Percentiles rank a stretch among this genome's conserved stretches.
Conservation (phyloP, 2,888 invertebrate genomes). For the Neuroscelio doddi region DNA sequence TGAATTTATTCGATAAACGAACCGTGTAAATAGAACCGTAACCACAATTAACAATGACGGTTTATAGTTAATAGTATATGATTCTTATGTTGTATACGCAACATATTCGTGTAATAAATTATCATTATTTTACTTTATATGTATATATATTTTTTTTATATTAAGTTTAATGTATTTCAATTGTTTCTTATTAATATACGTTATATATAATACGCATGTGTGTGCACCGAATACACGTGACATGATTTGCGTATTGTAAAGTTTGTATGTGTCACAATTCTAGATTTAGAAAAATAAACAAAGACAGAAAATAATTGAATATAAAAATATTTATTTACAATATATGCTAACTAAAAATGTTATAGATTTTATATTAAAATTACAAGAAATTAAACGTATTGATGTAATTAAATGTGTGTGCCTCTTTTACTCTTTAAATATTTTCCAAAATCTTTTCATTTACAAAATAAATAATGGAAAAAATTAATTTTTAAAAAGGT, state of each 20-base stretch:
- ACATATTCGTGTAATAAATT: slow-evolving; percentile 44
- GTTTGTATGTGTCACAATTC: slow-evolving; percentile 10
- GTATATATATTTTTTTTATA: slow-evolving; percentile 12
- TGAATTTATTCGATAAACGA: slow-evolving; percentile 60
- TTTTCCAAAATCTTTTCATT: too few relatives aligned
- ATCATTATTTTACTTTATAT: slow-evolving; percentile 9
- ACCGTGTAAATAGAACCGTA: slow-evolving; percentile 64
- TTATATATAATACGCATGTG: slow-evolving; percentile 8
- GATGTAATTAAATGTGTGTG: too few relatives aligned
- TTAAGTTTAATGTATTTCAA: slow-evolving; percentile 43
- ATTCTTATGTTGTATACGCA: slow-evolving; percentile 40
- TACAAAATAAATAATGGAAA: too few relatives aligned
- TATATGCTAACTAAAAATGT: too few relatives aligned
- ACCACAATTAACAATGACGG: slow-evolving; percentile 65
- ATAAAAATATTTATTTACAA: too few relatives aligned
- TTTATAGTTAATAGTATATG: slow-evolving; percentile 48
- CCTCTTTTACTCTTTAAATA: too few relatives aligned
- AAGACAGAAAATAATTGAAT: too few relatives aligned
- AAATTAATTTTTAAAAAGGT: too few relatives aligned
- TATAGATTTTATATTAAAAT: too few relatives aligned
- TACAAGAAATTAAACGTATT: too few relatives aligned
- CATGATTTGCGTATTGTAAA: slow-evolving; percentile 5
- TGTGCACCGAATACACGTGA: slow-evolving; percentile 8
- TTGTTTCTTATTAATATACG: slow-evolving; percentile 41
- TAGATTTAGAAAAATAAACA: neutral